Evolutionary conservation across 2,113 vertebrate species (phyloP).

Genomic region (Rhinoptilus africanus): DNA sequence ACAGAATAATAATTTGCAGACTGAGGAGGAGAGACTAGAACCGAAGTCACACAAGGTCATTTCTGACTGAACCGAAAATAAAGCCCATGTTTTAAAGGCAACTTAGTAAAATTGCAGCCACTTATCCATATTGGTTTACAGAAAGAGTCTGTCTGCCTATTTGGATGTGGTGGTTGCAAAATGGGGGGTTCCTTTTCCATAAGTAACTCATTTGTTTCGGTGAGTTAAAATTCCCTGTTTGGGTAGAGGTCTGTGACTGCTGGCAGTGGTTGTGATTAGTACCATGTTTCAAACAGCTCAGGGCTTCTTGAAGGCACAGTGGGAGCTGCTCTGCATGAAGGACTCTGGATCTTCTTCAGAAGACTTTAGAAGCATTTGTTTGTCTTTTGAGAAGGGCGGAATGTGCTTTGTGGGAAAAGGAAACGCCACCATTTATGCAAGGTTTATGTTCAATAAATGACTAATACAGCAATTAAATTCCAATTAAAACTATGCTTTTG

Average conservation of each 20-base stretch:
- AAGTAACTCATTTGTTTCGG: conserved; percentile 25
- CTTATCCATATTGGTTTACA: conserved; percentile 24
- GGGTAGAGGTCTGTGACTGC: neutral
- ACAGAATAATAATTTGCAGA: neutral
- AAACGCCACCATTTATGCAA: neutral
- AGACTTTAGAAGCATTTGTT: neutral
- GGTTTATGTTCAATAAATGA: neutral
- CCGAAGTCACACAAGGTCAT: conserved; percentile 1
- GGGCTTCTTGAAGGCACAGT: neutral
- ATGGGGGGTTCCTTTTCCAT: neutral
- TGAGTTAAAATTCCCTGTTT: neutral
- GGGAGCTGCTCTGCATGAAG: neutral
- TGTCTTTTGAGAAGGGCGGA: neutral
- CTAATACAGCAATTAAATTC: neutral
- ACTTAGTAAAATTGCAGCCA: conserved; percentile 8
- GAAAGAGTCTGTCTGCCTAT: neutral
- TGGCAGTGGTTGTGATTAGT: neutral
- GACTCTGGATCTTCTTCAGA: conserved; percentile 2
- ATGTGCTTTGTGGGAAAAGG: neutral
- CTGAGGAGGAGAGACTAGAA: neutral
- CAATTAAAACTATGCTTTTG: neutral
- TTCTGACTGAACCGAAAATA: conserved; percentile 3
- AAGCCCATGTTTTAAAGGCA: neutral
- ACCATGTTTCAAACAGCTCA: neutral
- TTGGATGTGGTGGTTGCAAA: neutral